phyloP scores from a whole-genome alignment of 2,888 invertebrate species.

The Volucella bombylans region DNA sequence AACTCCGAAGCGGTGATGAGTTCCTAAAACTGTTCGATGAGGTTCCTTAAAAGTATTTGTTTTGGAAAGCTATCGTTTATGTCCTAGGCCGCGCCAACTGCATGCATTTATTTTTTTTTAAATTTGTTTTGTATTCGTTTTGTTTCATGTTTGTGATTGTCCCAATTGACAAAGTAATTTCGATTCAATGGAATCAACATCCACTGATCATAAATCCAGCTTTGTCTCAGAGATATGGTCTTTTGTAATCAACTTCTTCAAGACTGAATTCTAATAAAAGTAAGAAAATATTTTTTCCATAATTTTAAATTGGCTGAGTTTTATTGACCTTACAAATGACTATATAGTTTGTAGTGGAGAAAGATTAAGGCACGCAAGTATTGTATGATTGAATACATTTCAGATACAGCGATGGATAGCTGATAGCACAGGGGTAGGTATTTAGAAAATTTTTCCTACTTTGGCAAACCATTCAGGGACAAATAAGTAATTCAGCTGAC shows the following conservation, averaged over 20 bases:
- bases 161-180: conserved; percentile 2
- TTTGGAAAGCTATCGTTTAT: neutral
- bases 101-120: no score
- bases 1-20: conserved; percentile 3
- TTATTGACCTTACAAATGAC: conserved; percentile 1
- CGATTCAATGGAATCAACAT: neutral
- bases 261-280: conserved; percentile 35
- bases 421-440: neutral
- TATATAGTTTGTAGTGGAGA: neutral
- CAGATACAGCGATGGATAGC: no score
- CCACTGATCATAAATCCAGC: conserved; percentile 1
- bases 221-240: conserved; percentile 13
- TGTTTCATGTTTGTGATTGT: conserved; percentile 5
- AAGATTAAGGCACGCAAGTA: conserved; percentile 17
- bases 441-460: neutral
- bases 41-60: neutral
- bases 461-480: no score
- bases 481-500: no score
- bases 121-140: neutral
- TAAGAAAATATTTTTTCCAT: neutral
- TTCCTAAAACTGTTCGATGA: conserved; percentile 3
- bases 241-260: neutral
- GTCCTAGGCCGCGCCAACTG: no score
- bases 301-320: conserved; percentile 15
- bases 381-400: neutral